These are phyloP conservation scores for Baccha elongata DNA, from an alignment of 2,888 invertebrate species.

Conservation along the genomic window DNA sequence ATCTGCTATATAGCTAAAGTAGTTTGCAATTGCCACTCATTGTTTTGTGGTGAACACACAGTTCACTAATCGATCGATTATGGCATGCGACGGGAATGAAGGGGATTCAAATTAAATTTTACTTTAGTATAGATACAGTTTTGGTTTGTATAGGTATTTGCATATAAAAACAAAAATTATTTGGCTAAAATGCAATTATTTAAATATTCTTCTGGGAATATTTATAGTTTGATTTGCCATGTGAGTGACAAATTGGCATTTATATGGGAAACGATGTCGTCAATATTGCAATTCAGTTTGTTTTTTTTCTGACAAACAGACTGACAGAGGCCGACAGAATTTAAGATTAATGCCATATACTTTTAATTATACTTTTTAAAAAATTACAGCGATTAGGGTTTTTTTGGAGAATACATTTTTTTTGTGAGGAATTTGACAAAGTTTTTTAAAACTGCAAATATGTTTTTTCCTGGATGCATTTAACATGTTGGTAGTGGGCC, in stretches of 20 bases:
- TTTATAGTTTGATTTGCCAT: slow-evolving; percentile 1
- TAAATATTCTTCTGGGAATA: neutral
- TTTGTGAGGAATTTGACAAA: too few species aligned
- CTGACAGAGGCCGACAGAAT: neutral
- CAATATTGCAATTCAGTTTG: neutral
- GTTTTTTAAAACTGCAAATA: too few species aligned
- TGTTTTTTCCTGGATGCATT: too few species aligned
- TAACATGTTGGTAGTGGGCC: too few species aligned
- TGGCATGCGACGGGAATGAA: slow-evolving; percentile 11
- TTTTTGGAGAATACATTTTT: too few species aligned
- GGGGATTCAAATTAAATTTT: slow-evolving; percentile 48
- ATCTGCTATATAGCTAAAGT: slow-evolving; percentile 13
- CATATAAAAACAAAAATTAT: neutral
- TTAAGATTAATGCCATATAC: neutral
- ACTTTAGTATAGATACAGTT: slow-evolving; percentile 6
- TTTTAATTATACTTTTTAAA: neutral
- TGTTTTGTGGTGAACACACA: slow-evolving; percentile 19
- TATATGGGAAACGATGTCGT: neutral
- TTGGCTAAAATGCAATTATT: slow-evolving; percentile 28
- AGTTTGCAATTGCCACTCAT: slow-evolving; percentile 30
- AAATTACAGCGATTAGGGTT: too few species aligned
- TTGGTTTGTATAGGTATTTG: neutral
- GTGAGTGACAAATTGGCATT: slow-evolving; percentile 5
- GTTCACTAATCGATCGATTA: slow-evolving; percentile 66
- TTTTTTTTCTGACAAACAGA: neutral